Conservation (phyloP, 2,113 vertebrate genomes). For the Chunga burmeisteri region DNA sequence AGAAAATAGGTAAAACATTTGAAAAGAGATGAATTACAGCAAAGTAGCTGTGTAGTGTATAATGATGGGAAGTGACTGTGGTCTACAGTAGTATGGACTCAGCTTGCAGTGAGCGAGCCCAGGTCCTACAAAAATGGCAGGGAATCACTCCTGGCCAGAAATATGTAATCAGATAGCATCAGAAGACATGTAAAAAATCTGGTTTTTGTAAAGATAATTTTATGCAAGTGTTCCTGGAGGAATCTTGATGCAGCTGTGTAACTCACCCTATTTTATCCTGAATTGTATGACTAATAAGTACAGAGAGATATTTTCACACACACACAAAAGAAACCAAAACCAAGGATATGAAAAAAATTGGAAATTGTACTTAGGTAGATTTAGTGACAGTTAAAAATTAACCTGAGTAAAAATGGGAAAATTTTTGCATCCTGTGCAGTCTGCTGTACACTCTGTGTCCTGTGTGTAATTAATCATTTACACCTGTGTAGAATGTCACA, state of each 20-base stretch:
- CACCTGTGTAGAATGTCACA: background rate
- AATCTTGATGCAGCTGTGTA: background rate
- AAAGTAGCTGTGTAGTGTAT: background rate
- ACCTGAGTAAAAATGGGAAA: background rate
- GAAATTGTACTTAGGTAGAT: background rate
- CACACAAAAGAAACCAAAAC: background rate
- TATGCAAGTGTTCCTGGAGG: background rate
- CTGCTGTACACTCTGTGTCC: background rate
- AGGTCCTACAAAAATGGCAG: background rate
- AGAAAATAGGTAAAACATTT: background rate
- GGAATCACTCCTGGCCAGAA: background rate
- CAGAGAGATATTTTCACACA: background rate
- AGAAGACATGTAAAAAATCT: background rate
- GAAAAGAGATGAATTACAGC: background rate
- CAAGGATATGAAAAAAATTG: background rate
- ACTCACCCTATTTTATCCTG: background rate
- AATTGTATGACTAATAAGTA: background rate
- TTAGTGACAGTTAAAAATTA: conserved; percentile 10
- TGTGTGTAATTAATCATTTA: background rate
- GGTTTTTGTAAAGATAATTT: background rate
- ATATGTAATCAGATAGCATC: background rate
- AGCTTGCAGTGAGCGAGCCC: background rate
- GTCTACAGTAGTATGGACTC: background rate
- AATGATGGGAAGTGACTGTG: background rate
- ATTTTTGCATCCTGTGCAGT: background rate